Conservation (phyloP, 1,140 invertebrate species). For the Drosophila albomicans region DNA sequence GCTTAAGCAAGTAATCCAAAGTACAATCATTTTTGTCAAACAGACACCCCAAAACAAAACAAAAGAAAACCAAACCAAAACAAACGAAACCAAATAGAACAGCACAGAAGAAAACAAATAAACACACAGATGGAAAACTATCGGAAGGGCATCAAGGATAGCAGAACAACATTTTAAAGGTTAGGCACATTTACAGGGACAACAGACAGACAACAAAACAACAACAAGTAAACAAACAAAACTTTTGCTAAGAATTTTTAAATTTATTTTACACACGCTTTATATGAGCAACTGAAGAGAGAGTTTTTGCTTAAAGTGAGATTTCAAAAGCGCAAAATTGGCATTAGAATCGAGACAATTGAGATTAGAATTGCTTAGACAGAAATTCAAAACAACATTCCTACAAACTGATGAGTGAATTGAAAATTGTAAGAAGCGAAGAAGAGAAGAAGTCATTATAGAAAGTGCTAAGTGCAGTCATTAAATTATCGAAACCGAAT, state of each 20-base stretch:
- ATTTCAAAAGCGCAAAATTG: slow-evolving; percentile 12
- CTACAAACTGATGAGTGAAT: not conserved
- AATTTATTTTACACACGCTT: slow-evolving; percentile 70
- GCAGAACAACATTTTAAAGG: slow-evolving; percentile 16
- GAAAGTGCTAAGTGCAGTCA: slow-evolving; percentile 7
- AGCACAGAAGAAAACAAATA: too few relatives aligned
- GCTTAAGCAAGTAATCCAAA: slow-evolving; percentile 79
- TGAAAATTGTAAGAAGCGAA: slow-evolving; percentile 20
- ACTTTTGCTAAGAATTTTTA: slow-evolving; percentile 75
- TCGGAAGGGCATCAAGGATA: slow-evolving; percentile 15
- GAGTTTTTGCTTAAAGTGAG: slow-evolving; percentile 27
- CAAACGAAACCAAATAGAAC: slow-evolving; percentile 9
- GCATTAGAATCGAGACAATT: not conserved
- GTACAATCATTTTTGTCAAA: slow-evolving; percentile 83
- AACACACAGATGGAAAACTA: slow-evolving; percentile 17
- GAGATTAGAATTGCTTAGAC: slow-evolving; percentile 10
- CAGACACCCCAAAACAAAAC: slow-evolving; percentile 61
- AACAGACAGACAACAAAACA: slow-evolving; percentile 32
- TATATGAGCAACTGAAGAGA: slow-evolving; percentile 33
- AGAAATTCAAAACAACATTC: not conserved
- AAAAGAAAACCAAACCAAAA: slow-evolving; percentile 34
- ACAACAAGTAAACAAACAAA: slow-evolving; percentile 35
- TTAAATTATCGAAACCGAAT: slow-evolving; percentile 42
- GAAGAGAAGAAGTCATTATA: not conserved
- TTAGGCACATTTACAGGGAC: slow-evolving; percentile 69